Conservation (phyloP, 2,797 vertebrate genomes). For the Sylvilagus floridanus region DNA sequence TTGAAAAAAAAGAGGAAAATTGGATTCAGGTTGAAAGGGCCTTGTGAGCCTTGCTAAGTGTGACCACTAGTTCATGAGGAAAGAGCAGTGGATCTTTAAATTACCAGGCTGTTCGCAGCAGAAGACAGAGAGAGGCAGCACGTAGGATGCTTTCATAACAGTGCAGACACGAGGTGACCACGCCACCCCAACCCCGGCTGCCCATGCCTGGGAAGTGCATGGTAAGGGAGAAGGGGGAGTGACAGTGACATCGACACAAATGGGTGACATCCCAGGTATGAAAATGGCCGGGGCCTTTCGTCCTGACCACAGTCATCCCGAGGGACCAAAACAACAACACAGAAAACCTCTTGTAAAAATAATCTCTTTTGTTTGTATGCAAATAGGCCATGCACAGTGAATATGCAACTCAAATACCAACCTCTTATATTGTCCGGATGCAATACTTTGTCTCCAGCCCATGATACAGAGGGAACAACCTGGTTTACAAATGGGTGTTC, state of each 20-base stretch:
- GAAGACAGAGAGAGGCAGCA: not conserved
- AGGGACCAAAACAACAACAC: conserved; percentile 80
- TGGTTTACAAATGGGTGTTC: not conserved
- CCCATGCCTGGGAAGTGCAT: not conserved
- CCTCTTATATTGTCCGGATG: too few species aligned
- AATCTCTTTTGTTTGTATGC: conserved; percentile 82
- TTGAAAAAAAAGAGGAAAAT: conserved; percentile 13
- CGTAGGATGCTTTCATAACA: not conserved
- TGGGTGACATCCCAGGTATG: conserved; percentile 29
- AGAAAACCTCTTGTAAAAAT: conserved; percentile 73
- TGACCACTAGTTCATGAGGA: not conserved
- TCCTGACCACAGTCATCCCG: conserved; percentile 68
- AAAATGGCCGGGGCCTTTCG: conserved; percentile 63
- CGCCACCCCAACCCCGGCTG: not conserved
- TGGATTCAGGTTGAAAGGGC: not conserved
- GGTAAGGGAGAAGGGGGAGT: not conserved
- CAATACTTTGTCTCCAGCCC: conserved; percentile 31
- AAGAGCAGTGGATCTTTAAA: conserved; percentile 1
- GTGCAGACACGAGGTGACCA: not conserved
- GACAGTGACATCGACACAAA: not conserved
- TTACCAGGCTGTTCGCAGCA: conserved; percentile 19
- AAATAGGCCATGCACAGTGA: conserved; percentile 76
- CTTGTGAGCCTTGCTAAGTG: not conserved
- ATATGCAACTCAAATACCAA: conserved; percentile 52
- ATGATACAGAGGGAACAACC: not conserved